Base-by-base conservation (phyloP, 2,797 vertebrate genomes). In the Aldrovandia affinis region DNA sequence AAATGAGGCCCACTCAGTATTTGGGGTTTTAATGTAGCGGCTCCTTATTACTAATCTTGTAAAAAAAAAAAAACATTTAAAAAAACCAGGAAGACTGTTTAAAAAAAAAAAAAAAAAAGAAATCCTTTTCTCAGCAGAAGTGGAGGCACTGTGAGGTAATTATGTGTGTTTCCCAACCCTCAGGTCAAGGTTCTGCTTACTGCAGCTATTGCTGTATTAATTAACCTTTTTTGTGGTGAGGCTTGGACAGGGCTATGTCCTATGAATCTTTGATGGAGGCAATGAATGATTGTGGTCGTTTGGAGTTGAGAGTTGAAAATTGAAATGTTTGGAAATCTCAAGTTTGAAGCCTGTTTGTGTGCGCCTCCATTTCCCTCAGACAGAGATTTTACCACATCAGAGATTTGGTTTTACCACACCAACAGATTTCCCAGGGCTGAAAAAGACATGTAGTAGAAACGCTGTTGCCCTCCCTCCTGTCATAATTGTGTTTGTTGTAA, bases 21-120 rank as follows among this genome's bases (percentile, higher is more conserved):
- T 63, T 73, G 42, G 85, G 42, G 83, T 81, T 81, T 88, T 89
- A 84, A 88, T 89, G 88, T 80, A 87, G 84, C 59, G 42, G 82
- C 82, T 82, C 85, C 85, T 83, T 86, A 87, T 88, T 90, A 89
- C 86, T 90, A 83, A 84, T 86, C 85, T 87, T 80, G 79, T 80
- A 88, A 70, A 87, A 86, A 90, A 88, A 90, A 85, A n/a, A n/a
- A n/a, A n/a, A n/a, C n/a, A n/a, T n/a, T n/a, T n/a, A n/a, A n/a
- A n/a, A n/a, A n/a, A n/a, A n/a, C n/a, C n/a, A n/a, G 28, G n/a
- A 88, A 88, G 61, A 86, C n/a, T 68, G 86, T 87, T 88, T 91
- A 77, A 55, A 80, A 89, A 85, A 57, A 82, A 82, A n/a, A n/a
- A n/a, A n/a, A n/a, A n/a, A n/a, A n/a, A n/a, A n/a, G n/a, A n/a